These are phyloP conservation scores for Adineta ricciae DNA, from an alignment of 2,888 invertebrate species.

Conservation along the genomic window DNA sequence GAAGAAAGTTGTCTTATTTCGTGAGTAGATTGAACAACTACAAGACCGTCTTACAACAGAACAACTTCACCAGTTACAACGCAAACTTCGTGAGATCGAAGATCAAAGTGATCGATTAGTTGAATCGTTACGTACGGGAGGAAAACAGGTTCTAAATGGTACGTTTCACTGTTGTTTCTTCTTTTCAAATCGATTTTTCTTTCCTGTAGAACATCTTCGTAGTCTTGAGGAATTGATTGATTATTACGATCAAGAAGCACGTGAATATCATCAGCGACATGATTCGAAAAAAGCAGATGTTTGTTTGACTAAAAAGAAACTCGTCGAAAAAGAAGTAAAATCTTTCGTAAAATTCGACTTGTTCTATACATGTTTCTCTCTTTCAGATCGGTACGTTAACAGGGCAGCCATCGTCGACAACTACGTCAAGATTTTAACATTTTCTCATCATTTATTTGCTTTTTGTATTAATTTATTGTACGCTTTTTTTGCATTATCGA, in stretches of 20 bases:
- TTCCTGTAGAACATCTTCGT: not conserved
- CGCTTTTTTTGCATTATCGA: not conserved
- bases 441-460: not conserved
- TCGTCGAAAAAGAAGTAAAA: not conserved
- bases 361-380: not conserved
- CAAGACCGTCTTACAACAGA: not conserved
- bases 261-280: not conserved
- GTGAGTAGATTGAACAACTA: not conserved
- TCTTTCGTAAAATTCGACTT: not conserved
- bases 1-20: not conserved
- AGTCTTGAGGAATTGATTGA: not conserved
- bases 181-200: no score
- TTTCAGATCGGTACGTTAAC: not conserved
- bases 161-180: not conserved
- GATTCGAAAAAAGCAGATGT: not conserved
- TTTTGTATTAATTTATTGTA: not conserved
- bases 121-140: not conserved
- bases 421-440: not conserved
- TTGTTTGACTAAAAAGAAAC: not conserved
- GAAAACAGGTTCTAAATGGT: not conserved
- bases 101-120: not conserved
- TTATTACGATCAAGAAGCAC: conserved; percentile 7
- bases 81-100: not conserved
- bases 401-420: not conserved
- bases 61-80: not conserved